Base-by-base conservation (phyloP, 1,140 invertebrate species). In the Drosophila prosaltans region DNA sequence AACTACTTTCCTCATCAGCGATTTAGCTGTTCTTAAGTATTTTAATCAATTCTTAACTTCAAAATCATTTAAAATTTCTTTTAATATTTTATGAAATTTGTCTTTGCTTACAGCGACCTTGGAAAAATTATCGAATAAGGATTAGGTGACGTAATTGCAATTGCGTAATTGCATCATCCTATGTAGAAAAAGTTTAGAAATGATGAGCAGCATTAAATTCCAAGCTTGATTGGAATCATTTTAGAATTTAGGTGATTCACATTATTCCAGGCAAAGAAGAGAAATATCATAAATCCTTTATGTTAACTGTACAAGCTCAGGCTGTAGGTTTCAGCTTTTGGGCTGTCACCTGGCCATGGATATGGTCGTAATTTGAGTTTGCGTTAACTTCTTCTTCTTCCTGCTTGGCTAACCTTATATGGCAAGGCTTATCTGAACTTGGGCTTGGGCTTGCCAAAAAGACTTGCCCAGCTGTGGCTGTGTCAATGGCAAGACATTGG, bases 401-500 rank as follows among this genome's bases (percentile, higher is more conserved):
- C 30, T 16, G 16, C 30, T 21, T 10, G 32, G 16, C 57, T 58
- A 59, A 59, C 81, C 78, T 68, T 79, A 67, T 62, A 78, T 72
- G 78, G 74, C 45, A 39, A 8, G 66, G 16, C 71, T 69, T 85
- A 78, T 65, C 71, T 54, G 63, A 51, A 75, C 21, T 32, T 40
- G n/a, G 57, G 16, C 16, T 58, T 59, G 59, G 81, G 69, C 77
- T 72, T 66, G 78, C 77, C 77, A 36, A 75, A 65, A 57, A 65
- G 32, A 63, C 51, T 68, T 79, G 81, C 74, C 73, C 78, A 81
- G 81, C 74, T 78, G 69, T 74, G 78, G 81, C 74, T 85, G 81
- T 84, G 81, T 84, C 81, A 81, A 72, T 84, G 81, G 69, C 77
- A 80, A 66, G 51, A 30, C 64, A 48, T 45, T 16, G 16, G 16